Conservation (phyloP, 1,140 invertebrate genomes). For the Sitobion miscanthi region DNA sequence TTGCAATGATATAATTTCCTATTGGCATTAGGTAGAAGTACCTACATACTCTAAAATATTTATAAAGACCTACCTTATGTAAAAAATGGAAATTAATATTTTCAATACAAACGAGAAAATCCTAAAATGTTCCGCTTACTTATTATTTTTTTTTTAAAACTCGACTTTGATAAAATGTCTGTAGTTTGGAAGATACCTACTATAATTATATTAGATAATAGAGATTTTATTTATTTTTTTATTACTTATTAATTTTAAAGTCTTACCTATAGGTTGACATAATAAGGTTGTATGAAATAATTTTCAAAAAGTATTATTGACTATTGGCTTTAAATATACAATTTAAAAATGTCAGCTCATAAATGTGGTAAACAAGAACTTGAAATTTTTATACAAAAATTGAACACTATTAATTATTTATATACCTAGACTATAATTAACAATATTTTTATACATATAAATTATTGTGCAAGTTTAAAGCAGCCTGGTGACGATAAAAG, state of each 20-base stretch:
- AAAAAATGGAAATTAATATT: not conserved
- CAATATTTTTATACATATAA: not conserved
- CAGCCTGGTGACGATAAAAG: not conserved
- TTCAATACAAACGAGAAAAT: not conserved
- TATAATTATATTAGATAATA: not conserved
- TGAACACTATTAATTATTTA: not conserved
- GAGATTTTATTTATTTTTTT: not conserved
- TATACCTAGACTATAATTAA: not conserved
- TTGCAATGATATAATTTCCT: constrained; percentile 10
- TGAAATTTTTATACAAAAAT: not conserved
- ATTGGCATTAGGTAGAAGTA: not conserved
- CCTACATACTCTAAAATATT: not conserved
- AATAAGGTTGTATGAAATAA: not conserved
- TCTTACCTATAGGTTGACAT: not conserved
- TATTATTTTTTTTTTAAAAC: not conserved
- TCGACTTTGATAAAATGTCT: not conserved
- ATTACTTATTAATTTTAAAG: not conserved
- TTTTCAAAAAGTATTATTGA: not conserved
- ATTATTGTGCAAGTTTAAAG: not conserved
- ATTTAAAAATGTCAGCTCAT: not conserved
- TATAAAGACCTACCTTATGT: not conserved
- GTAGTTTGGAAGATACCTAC: not conserved
- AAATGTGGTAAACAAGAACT: not conserved
- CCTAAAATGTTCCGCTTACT: not conserved
- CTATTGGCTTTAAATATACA: not conserved